These are phyloP conservation scores for Tipula unca DNA, from an alignment of 2,888 invertebrate species.

Conservation along the genomic window DNA sequence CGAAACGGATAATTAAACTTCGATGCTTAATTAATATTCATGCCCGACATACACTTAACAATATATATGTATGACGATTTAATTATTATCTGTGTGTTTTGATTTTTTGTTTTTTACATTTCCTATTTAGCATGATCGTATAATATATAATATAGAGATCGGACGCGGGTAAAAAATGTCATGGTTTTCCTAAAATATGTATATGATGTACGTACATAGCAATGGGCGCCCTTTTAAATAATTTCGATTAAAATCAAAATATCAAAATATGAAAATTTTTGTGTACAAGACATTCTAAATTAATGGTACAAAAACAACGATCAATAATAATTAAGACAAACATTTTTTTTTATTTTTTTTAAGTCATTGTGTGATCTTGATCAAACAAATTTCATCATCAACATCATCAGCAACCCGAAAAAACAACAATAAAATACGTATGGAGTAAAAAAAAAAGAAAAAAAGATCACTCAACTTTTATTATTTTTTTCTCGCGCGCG, in stretches of 20 bases:
- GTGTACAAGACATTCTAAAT: neutral
- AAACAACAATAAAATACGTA: neutral
- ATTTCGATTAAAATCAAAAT: neutral
- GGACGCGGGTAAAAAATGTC: neutral
- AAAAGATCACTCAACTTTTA: slow-evolving; percentile 9
- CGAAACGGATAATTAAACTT: slow-evolving; percentile 8
- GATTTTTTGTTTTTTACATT: neutral
- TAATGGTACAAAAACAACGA: neutral
- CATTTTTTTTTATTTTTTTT: neutral
- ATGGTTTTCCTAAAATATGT: neutral
- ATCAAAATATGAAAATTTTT: neutral
- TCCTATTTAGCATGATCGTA: neutral
- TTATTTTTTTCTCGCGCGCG: slow-evolving; percentile 8
- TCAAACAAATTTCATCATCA: slow-evolving; percentile 1
- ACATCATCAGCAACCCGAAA: neutral
- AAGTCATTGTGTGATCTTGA: slow-evolving; percentile 1
- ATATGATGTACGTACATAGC: no score
- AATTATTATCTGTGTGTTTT: neutral
- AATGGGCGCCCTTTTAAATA: neutral
- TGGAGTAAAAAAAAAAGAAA: neutral
- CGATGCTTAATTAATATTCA: slow-evolving; percentile 14
- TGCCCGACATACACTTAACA: slow-evolving; percentile 4
- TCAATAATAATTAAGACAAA: neutral
- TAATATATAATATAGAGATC: neutral
- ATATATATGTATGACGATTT: neutral